Base-by-base conservation (phyloP, 2,113 vertebrate genomes). In the Phoxinus phoxinus region DNA sequence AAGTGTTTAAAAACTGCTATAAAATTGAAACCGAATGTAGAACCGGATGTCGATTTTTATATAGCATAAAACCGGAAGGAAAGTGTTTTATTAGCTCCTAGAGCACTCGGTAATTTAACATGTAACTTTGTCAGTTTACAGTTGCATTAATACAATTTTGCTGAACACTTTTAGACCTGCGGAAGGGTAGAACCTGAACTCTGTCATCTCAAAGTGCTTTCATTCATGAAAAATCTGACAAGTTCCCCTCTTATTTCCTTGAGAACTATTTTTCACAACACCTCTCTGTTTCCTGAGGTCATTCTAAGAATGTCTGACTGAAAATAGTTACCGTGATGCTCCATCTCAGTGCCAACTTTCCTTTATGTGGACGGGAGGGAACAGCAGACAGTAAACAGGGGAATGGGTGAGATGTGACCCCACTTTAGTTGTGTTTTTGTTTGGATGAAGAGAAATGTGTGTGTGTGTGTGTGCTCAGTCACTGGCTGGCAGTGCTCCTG, bases 401-500 rank as follows among this genome's bases (percentile, higher is more conserved):
- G 37, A 61, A 75, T 63, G 35, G 80, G 63, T 65, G 74, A 83
- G 48, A 83, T 83, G 81, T 71, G 81, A 83, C 65, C 63, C 51
- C 63, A 72, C 74, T 71, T 84, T 71, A 72, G 63, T 44, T 27
- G 1, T 59, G 35, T 87, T 61, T 72, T 71, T 73, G 65, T 73
- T 86, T 79, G 77, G 23, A 81, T 72, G 30, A 65, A 81, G 59
- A 46, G 15, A 19, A 4, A 88, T 91, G 90, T 87, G 89, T 89
- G 90, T 87, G 89, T 87, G 89, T 90, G 91, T 90, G 92, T 46
- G 37, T 51, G 25, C 69, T 41, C 83, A 15, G 73, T 93, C 53
- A 89, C 90, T 74, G 58, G 90, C 83, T 93, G 92, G 93, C 89
- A 92, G 88, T 75, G 72, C 86, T 91, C 83, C 83, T 75, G 59